Evolutionary conservation across 2,888 invertebrate genomes (phyloP), one percentile per base, ranked within the genome.

Genomic region (Tuberolachnus salignus): DNA sequence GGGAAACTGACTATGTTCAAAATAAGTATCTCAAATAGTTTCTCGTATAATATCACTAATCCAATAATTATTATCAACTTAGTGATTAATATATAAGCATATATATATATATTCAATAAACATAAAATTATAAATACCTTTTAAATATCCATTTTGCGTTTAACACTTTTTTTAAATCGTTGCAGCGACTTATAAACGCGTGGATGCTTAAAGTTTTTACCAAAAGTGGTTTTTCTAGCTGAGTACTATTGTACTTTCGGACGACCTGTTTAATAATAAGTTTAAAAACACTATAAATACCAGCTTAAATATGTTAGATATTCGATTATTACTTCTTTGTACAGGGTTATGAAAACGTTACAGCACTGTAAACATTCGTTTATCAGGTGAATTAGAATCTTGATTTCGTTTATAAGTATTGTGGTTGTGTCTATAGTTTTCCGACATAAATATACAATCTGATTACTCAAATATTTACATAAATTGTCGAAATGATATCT

Each of bases 111-210:
- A 34, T 34, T 34, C 34, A 34, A 34, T 34, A 34, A 34, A 4
- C 6, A 34, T 3, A 34, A 3, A 34, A 4, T 34, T 34, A 3
- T 34, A 34, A 1, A 1, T 75, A 75, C 75, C 75, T 67, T 67
- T 75, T 55, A 34, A 67, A 75, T 14, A 75, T 23, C 8, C 49
- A 26, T 53, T 55, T 57, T 14, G 75, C 46, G 14, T 49, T 66
- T 4, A 55, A 23, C 10, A 75, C 46, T 16, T 67, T 55, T 67
- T 67, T 23, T 16, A 75, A 9, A 16, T 75, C 34, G 46, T 75
- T 19, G 19, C 51, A 67, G 1, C 75, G 57, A 19, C 11, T 14
- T 0, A 67, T 55, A 26, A 75, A 59, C 19, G 13, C 19, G 26
- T 59, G 57, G 1, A 66, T 3, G 16, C 10, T 21, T 16, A 19